Evolutionary conservation across 2,113 vertebrate genomes (phyloP), one percentile per base, ranked within the genome.

Genomic region (Cynoglossus semilaevis): DNA sequence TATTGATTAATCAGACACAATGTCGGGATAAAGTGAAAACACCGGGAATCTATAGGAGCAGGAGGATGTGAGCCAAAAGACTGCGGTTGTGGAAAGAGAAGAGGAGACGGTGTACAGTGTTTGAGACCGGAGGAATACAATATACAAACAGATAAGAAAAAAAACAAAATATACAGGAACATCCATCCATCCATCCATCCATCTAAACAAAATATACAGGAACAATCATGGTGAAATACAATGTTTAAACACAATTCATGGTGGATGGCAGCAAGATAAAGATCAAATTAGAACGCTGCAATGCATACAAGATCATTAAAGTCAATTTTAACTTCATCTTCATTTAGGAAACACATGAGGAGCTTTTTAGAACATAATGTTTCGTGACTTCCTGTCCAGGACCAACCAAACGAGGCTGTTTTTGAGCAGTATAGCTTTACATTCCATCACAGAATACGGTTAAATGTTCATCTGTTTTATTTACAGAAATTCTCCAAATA

Each of bases 371-470:
- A 61, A 54, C 56, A 55, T 45, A 11, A 38, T 44, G 53, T 66
- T 70, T 56, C 58, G 66, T 63, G 36, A 63, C 51, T 63, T 56
- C 44, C 65, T 12, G 41, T 62, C 22, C 54, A n/a, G 38, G 54
- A 46, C 45, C 68, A 62, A 73, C 61, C 42, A 59, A 63, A 74
- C 61, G 59, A 73, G 16, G 56, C 58, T 41, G 16, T 44, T 70
- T 64, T 47, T 51, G 42, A 62, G 47, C 38, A 41, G 19, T 55
- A 66, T 29, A 69, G 52, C 58, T 63, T 0, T 56, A 71, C n/a
- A 63, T 54, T 77, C 51, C 44, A 49, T 52, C 52, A 72, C 48
- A 67, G 70, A 62, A 60, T 6, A 73, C 67, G 67, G 48, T 54
- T n/a, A 40, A 37, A 77, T 60, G 53, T 59, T 66, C 41, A 51